These are phyloP conservation scores for Grapholita molesta DNA, from an alignment of 1,140 invertebrate species.

Conservation along the genomic window DNA sequence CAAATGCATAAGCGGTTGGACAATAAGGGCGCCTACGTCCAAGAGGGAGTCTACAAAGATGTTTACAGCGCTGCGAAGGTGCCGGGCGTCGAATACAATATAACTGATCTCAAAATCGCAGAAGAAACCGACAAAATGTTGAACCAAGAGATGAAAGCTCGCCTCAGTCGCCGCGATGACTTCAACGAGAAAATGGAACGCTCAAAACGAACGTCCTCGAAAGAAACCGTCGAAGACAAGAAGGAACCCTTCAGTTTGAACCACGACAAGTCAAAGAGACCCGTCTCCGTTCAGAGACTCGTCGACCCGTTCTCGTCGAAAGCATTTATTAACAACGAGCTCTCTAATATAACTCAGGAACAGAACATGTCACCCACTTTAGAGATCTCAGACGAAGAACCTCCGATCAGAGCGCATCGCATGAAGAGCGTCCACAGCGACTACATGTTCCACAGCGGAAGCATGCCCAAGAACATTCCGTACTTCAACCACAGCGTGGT, in stretches of 20 bases:
- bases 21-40: constrained; percentile 75
- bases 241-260: constrained; percentile 58
- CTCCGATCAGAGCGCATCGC: constrained; percentile 44
- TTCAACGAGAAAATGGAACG: constrained; percentile 54
- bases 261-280: constrained; percentile 60
- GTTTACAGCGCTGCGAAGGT: constrained; percentile 68
- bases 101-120: constrained; percentile 75
- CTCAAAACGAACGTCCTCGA: constrained; percentile 51
- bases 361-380: constrained; percentile 45
- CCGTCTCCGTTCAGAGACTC: constrained; percentile 56
- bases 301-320: constrained; percentile 65
- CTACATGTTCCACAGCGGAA: constrained; percentile 61
- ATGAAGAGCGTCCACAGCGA: constrained; percentile 54
- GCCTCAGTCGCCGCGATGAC: constrained; percentile 62
- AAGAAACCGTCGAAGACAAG: constrained; percentile 59
- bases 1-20: constrained; percentile 76
- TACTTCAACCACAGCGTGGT: constrained; percentile 59
- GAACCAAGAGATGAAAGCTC: constrained; percentile 62
- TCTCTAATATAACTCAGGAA: constrained; percentile 45
- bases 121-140: constrained; percentile 73
- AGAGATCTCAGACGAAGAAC: constrained; percentile 54
- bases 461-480: constrained; percentile 67
- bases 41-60: constrained; percentile 70
- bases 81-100: constrained; percentile 64
- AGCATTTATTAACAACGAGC: constrained; percentile 62